These are phyloP conservation scores for Dromas ardeola DNA, from an alignment of 2,113 vertebrate species.

Conservation along the genomic window DNA sequence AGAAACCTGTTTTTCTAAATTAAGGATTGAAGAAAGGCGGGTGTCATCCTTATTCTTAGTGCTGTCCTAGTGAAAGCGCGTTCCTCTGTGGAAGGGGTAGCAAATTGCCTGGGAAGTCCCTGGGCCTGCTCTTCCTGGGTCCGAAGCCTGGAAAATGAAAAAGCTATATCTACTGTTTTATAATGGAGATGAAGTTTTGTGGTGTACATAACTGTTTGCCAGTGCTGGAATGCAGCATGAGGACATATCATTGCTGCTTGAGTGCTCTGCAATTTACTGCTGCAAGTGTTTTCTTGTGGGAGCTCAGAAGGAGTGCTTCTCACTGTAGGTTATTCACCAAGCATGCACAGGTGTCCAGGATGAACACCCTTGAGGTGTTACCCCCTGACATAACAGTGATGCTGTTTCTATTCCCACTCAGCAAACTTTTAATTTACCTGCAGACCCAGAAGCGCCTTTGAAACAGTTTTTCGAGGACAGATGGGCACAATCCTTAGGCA, in stretches of 20 bases:
- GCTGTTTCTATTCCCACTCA: not conserved
- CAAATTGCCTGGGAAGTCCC: not conserved
- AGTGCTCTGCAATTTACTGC: not conserved
- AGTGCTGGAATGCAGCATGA: not conserved
- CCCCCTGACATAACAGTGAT: not conserved
- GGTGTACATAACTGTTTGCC: not conserved
- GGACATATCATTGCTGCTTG: not conserved
- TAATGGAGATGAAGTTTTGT: rapidly evolving
- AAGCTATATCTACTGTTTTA: not conserved
- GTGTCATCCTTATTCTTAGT: not conserved
- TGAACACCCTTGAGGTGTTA: not conserved
- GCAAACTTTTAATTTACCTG: not conserved
- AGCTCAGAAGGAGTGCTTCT: not conserved
- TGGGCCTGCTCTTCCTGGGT: not conserved
- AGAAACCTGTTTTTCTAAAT: not conserved
- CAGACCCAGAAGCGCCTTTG: not conserved
- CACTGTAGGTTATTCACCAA: not conserved
- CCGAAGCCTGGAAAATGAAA: not conserved
- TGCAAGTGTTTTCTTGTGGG: not conserved
- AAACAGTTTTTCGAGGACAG: not conserved
- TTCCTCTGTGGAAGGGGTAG: not conserved
- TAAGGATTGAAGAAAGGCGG: not conserved
- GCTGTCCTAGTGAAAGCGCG: not conserved
- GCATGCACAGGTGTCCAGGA: not conserved
- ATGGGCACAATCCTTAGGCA: not conserved